phyloP scores from a whole-genome alignment of 2,797 vertebrate genomes.

The Danio tinwini region DNA sequence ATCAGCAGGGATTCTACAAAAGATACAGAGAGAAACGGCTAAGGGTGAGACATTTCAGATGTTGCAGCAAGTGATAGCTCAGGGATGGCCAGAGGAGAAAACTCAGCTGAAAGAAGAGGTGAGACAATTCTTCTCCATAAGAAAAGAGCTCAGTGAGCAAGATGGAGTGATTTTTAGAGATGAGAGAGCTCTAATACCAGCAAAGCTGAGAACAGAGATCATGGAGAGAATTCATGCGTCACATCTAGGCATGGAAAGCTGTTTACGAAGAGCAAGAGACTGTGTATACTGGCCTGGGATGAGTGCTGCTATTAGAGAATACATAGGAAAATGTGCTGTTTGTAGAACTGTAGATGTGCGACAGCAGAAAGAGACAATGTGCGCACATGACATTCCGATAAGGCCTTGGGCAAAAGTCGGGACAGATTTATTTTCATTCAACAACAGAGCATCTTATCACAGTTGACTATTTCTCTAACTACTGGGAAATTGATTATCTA shows the following conservation, averaged over 20 bases:
- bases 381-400: background rate
- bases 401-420: conserved; percentile 12
- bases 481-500: conserved; percentile 3
- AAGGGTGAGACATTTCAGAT: conserved; percentile 9
- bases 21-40: background rate
- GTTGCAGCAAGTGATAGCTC: background rate
- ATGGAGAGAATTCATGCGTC: conserved; percentile 37
- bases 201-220: conserved; percentile 1
- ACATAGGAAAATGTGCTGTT: background rate
- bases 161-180: background rate
- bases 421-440: background rate
- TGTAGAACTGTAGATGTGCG: background rate
- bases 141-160: background rate
- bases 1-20: background rate
- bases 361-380: conserved; percentile 7
- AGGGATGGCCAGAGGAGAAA: background rate
- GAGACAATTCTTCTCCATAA: background rate
- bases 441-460: conserved; percentile 8
- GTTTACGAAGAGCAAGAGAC: conserved; percentile 5
- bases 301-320: background rate
- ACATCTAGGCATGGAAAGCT: conserved; percentile 47
- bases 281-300: conserved; percentile 34
- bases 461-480: conserved; percentile 5
- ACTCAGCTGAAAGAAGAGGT: background rate
- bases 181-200: conserved; percentile 35